These are phyloP conservation scores for Drosophila anomalata DNA, from an alignment of 2,888 invertebrate genomes.

Conservation along the genomic window DNA sequence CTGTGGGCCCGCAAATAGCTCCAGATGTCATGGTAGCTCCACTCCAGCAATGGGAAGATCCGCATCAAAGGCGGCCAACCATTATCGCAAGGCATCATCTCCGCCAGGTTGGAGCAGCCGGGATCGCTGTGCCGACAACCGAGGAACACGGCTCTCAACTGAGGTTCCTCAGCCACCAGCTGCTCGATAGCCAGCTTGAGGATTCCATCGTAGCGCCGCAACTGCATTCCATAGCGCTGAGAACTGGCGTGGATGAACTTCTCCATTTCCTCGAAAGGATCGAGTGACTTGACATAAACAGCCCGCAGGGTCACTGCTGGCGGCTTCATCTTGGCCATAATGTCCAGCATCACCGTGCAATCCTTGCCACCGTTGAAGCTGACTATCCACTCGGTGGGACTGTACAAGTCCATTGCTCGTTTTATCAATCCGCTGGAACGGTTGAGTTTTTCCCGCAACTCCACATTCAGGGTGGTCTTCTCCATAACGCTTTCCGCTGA, in stretches of 20 bases:
- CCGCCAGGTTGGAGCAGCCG: constrained; percentile 87
- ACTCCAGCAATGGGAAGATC: constrained; percentile 93
- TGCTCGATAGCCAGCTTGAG: constrained; percentile 89
- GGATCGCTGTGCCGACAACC: constrained; percentile 95
- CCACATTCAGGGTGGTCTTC: neutral
- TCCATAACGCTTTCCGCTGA: constrained; percentile 5
- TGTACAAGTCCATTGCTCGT: constrained; percentile 20
- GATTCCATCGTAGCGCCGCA: constrained; percentile 86
- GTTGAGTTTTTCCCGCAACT: constrained; percentile 23
- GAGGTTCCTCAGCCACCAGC: constrained; percentile 85
- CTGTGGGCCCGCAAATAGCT: constrained; percentile 89
- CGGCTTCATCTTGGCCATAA: constrained; percentile 33
- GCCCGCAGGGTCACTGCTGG: constrained; percentile 21
- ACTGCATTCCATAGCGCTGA: constrained; percentile 87
- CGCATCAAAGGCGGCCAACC: constrained; percentile 95
- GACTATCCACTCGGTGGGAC: constrained; percentile 89
- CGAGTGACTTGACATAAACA: constrained; percentile 38
- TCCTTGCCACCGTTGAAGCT: constrained; percentile 99
- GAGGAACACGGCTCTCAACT: constrained; percentile 93
- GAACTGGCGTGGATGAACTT: constrained; percentile 37
- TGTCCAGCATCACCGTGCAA: constrained; percentile 91
- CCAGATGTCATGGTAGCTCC: constrained; percentile 96
- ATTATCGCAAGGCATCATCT: constrained; percentile 91
- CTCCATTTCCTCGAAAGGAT: constrained; percentile 58
- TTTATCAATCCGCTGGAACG: constrained; percentile 24